Conservation (phyloP, 2,888 invertebrate species). For the Tenodera sinensis region DNA sequence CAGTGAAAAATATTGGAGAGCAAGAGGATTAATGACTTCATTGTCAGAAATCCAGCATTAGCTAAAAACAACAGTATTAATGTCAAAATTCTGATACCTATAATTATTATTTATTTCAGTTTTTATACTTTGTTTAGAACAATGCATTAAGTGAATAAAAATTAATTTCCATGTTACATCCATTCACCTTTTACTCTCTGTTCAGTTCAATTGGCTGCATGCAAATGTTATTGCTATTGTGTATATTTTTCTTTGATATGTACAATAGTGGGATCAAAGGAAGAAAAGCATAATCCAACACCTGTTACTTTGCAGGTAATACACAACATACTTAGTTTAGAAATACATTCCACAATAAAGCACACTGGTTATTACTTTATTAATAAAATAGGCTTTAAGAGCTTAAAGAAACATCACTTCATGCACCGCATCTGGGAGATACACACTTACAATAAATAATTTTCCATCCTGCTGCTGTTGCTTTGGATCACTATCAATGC, state of each 20-base stretch:
- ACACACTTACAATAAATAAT: constrained; percentile 40
- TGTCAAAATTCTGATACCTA: too few species aligned
- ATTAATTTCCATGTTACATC: too few species aligned
- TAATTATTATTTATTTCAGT: too few species aligned
- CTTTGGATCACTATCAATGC: constrained; percentile 52
- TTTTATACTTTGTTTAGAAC: too few species aligned
- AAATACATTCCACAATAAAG: neutral
- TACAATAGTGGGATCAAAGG: neutral
- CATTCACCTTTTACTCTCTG: neutral
- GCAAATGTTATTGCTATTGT: too few species aligned
- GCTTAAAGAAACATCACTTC: neutral
- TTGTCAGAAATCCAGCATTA: too few species aligned
- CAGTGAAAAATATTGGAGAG: too few species aligned
- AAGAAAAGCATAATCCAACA: neutral
- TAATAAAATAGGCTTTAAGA: neutral
- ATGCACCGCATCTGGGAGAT: neutral
- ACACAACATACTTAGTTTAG: neutral
- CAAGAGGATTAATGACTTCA: too few species aligned
- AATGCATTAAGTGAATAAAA: too few species aligned
- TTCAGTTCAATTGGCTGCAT: neutral
- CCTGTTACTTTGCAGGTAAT: neutral
- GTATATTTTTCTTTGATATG: neutral
- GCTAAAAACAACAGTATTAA: too few species aligned
- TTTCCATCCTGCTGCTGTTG: constrained; percentile 43
- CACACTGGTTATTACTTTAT: neutral